Conservation (phyloP, 2,113 vertebrate genomes). For the Apus apus region DNA sequence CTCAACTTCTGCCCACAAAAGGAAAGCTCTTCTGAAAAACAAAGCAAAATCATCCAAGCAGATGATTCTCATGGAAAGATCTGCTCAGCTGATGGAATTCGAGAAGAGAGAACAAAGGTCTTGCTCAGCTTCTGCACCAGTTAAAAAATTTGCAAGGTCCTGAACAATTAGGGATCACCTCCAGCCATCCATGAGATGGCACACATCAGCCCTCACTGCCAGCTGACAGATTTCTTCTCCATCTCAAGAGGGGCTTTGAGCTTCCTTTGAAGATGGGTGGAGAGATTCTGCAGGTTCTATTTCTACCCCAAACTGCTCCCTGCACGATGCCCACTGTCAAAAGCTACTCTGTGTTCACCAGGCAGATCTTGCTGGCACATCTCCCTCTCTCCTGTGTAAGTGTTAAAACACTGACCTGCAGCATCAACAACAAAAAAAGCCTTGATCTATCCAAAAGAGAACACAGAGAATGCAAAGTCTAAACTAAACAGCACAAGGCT, state of each 20-base stretch:
- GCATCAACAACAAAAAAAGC: background rate
- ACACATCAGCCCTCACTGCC: background rate
- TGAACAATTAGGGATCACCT: background rate
- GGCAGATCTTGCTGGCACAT: background rate
- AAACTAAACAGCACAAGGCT: background rate
- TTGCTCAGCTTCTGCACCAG: background rate
- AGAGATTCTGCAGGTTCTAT: background rate
- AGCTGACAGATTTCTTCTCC: background rate
- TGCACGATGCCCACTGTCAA: rapidly evolving
- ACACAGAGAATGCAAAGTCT: background rate
- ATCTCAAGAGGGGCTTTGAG: background rate
- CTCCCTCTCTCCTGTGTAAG: background rate
- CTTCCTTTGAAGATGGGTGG: background rate
- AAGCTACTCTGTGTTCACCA: background rate
- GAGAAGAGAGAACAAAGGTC: background rate
- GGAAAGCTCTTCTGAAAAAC: background rate
- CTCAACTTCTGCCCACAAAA: background rate
- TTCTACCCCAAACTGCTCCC: background rate
- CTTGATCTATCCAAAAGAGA: background rate
- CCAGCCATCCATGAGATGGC: background rate
- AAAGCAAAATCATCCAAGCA: background rate
- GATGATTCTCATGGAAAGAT: background rate
- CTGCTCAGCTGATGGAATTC: background rate
- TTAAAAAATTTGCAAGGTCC: background rate
- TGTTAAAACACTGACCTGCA: background rate